These are phyloP conservation scores for Buceros bicornis DNA, from an alignment of 2,797 vertebrate species.

Conservation along the genomic window DNA sequence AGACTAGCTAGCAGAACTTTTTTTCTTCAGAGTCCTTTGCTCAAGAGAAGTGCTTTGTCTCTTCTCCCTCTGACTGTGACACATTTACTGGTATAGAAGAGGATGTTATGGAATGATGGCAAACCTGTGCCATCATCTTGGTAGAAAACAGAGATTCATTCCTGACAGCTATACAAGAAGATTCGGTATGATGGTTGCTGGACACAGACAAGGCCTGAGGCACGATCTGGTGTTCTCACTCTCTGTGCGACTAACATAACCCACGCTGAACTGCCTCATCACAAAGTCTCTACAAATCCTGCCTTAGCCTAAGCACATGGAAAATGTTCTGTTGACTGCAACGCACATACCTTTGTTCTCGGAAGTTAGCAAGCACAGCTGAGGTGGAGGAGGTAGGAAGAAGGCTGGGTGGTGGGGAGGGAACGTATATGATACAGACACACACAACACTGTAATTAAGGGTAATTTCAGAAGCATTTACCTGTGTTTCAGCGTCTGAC, in stretches of 20 bases:
- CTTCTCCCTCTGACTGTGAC: background rate
- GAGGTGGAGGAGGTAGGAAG: conserved; percentile 16
- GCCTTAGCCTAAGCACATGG: background rate
- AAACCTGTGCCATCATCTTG: background rate
- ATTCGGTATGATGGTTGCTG: background rate
- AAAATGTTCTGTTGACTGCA: conserved; percentile 10
- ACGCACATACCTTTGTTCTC: background rate
- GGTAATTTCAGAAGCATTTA: conserved; percentile 62
- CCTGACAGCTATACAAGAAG: background rate
- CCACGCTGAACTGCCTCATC: background rate
- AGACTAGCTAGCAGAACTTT: background rate
- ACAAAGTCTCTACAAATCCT: background rate
- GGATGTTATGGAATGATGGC: background rate
- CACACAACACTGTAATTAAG: conserved; percentile 55
- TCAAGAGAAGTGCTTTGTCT: background rate
- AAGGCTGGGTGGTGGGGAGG: conserved; percentile 37
- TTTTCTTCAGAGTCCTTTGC: background rate
- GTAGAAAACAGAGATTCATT: background rate
- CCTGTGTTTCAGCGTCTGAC: conserved; percentile 61
- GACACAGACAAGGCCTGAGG: background rate
- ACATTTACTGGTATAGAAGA: background rate
- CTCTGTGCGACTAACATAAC: background rate
- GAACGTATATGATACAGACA: conserved; percentile 38
- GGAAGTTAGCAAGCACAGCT: conserved; percentile 25
- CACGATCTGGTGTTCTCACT: background rate